These are phyloP conservation scores for Lasioglossum pauxillum DNA, from an alignment of 2,888 invertebrate genomes.

Conservation along the genomic window DNA sequence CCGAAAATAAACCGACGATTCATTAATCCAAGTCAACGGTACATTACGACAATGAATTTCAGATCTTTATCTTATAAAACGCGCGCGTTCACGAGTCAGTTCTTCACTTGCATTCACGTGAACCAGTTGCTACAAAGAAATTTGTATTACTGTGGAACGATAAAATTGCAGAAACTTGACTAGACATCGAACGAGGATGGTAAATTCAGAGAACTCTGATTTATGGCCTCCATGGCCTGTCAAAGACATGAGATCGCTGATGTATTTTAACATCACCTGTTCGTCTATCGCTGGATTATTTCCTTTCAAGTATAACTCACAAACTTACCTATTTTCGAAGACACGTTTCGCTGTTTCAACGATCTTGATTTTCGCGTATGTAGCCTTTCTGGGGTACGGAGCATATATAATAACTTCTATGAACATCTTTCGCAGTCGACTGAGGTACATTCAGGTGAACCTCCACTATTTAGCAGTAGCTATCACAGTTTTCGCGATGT, in stretches of 20 bases:
- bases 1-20: too few relatives aligned
- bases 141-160: not conserved
- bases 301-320: not conserved
- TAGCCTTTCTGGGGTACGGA: rapidly evolving
- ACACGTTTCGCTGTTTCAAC: not conserved
- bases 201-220: not conserved
- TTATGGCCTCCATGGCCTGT: not conserved
- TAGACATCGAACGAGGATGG: not conserved
- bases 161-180: not conserved
- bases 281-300: not conserved
- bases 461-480: rapidly evolving
- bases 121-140: not conserved
- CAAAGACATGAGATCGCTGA: not conserved
- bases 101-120: not conserved
- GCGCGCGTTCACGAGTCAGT: too few relatives aligned
- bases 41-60: too few relatives aligned
- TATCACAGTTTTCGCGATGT: not conserved
- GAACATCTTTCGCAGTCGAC: not conserved
- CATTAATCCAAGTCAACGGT: too few relatives aligned
- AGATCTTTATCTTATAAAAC: too few relatives aligned
- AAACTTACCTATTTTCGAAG: not conserved
- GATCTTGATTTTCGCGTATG: not conserved
- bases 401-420: rapidly evolving
- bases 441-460: rapidly evolving
- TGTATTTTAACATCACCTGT: not conserved